Conservation (phyloP, 2,888 invertebrate species). For the Drepana falcataria region DNA sequence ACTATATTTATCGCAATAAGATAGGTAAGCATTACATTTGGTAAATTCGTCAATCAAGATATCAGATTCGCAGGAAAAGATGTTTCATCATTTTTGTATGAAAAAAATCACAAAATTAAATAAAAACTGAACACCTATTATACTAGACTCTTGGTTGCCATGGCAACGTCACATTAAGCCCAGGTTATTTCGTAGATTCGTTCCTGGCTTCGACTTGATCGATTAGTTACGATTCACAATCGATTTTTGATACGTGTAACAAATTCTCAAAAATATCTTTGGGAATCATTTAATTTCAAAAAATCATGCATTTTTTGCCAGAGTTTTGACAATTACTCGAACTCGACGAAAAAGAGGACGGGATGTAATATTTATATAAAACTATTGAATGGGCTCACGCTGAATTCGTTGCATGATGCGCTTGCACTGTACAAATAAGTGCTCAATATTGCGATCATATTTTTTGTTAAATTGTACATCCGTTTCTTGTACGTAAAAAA, state of each 20-base stretch:
- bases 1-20: too few species aligned
- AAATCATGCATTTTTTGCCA: conserved; percentile 5
- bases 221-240: conserved; percentile 48
- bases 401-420: background rate
- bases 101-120: too few species aligned
- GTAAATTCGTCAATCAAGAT: background rate
- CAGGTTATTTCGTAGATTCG: conserved; percentile 39
- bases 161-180: conserved; percentile 30
- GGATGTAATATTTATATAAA: too few species aligned
- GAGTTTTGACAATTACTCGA: background rate
- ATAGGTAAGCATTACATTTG: background rate
- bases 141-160: conserved; percentile 21
- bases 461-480: conserved; percentile 32
- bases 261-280: background rate
- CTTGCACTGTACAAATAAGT: conserved; percentile 1
- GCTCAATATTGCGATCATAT: conserved; percentile 28
- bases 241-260: conserved; percentile 20
- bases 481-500: too few species aligned
- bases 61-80: too few species aligned
- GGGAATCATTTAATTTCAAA: background rate
- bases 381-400: background rate
- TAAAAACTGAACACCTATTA: conserved; percentile 15
- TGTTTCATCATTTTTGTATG: too few species aligned
- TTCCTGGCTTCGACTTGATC: conserved; percentile 42
- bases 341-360: background rate